Base-by-base conservation (phyloP, 2,888 invertebrate genomes). In the Latrodectus elegans region DNA sequence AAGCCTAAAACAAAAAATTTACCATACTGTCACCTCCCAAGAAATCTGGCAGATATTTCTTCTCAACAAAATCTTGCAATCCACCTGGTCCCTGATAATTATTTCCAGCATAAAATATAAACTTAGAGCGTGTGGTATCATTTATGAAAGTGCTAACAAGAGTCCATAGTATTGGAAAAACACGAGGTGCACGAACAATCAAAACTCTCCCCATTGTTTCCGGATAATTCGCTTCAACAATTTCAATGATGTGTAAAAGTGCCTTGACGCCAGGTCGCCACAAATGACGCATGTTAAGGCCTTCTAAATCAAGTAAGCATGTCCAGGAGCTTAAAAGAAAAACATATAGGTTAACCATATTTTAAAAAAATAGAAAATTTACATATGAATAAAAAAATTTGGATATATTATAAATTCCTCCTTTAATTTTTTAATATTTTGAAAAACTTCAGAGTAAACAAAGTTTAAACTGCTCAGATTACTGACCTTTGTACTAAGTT, bases 91-190 rank as follows among this genome's bases (percentile, higher is more conserved):
- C 95, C 91, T 96, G 95, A 91, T 96, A 96, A 92, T 97, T 97
- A 91, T 96, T 96, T 71, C 96, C 97, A 89, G 96, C 97, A 92
- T 97, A 97, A 92, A 98, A 96, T 92, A 97, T 93, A 93, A 97
- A 97, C 92, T 97, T 97, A 91, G 95, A 95, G 89, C 97, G 95
- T 0, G 97, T 98, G 92, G 96, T 96, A 92, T 98, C 98, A 93
- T 98, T 97, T 91, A 98, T 98, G 92, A 98, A 98, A 1, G 97
- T 96, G 92, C 96, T 96, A 90, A 98, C 96, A 85, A 98, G 95
- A 0, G 98, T 98, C 98, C 98, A 98, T 64, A 98, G 93, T 83
- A 98, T 97, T 8, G 98, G 98, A 92, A 98, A 98, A 75, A 98
- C 97, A 89, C 98, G 94, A 0, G 98, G 98, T 14, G 98, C 98